A percentile compares a stretch with the other conserved stretches of the same genome.
Conservation (phyloP, 2,113 vertebrate species). For the Microcebus lehilahytsara region DNA sequence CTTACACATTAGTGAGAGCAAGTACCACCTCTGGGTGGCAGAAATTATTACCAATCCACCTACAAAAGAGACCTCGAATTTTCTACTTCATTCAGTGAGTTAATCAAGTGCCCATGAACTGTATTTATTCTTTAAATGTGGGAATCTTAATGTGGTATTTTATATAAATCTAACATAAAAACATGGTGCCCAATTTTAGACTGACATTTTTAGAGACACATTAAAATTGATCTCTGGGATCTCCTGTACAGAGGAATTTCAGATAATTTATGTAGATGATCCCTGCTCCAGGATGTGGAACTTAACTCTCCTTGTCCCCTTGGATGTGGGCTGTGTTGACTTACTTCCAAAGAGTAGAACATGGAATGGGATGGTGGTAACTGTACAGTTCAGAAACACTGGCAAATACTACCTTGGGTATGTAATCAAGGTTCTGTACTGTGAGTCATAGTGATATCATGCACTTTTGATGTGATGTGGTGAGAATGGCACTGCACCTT, state of each 20-base stretch:
- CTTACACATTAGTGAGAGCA: not conserved
- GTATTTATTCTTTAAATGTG: not conserved
- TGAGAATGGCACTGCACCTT: not conserved
- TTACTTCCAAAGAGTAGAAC: not conserved
- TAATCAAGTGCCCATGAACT: not conserved
- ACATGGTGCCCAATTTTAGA: not conserved
- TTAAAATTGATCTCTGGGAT: not conserved
- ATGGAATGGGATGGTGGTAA: not conserved
- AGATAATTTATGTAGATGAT: not conserved
- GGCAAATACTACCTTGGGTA: too few species aligned
- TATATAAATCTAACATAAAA: not conserved
- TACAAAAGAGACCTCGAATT: not conserved
- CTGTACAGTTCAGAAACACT: not conserved
- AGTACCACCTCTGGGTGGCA: not conserved
- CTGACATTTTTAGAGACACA: not conserved
- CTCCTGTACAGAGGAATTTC: not conserved
- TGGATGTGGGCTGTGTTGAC: not conserved
- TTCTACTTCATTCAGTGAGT: not conserved
- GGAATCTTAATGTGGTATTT: not conserved
- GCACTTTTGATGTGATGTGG: not conserved
- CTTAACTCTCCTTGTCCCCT: not conserved
- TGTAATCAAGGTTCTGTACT: not conserved
- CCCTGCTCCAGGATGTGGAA: not conserved
- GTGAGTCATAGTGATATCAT: not conserved
- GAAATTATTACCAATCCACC: not conserved